These are phyloP conservation scores for Cistogaster globosa DNA, from an alignment of 2,888 invertebrate species.

Conservation along the genomic window DNA sequence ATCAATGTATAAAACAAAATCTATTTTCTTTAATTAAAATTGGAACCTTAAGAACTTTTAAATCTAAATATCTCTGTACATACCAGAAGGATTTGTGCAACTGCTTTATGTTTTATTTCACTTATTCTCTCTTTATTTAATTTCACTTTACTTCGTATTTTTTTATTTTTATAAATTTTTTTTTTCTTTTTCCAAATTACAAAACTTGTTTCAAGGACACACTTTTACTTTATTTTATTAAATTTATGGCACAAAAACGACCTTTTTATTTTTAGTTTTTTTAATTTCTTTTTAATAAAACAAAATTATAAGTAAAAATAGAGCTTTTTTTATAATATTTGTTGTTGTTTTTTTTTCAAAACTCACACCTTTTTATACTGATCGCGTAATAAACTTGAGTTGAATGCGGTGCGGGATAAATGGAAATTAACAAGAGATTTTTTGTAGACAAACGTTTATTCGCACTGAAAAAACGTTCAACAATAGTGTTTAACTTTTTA, in stretches of 20 bases:
- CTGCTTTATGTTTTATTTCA: neutral
- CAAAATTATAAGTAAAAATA: too few species aligned
- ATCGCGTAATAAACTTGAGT: constrained; percentile 12
- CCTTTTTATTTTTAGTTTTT: constrained; percentile 8
- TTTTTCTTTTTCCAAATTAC: neutral
- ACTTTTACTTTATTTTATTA: constrained; percentile 61
- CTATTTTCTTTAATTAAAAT: too few species aligned
- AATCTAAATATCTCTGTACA: too few species aligned
- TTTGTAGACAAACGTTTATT: constrained; percentile 51
- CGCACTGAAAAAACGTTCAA: constrained; percentile 22
- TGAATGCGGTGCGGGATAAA: constrained; percentile 35
- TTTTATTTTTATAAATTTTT: neutral
- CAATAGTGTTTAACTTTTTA: constrained; percentile 26
- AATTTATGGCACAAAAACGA: constrained; percentile 1
- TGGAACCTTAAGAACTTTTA: too few species aligned
- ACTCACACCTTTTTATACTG: constrained; percentile 51
- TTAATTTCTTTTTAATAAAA: neutral
- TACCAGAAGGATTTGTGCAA: too few species aligned
- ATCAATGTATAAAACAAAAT: too few species aligned
- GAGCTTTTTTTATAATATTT: neutral
- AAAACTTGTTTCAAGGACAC: constrained; percentile 65
- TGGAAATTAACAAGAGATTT: constrained; percentile 7
- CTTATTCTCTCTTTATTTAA: neutral
- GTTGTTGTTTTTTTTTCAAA: constrained; percentile 25
- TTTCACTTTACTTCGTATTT: constrained; percentile 10